These are phyloP conservation scores for Nymphalis urticae DNA, from an alignment of 2,888 invertebrate species.

Conservation along the genomic window DNA sequence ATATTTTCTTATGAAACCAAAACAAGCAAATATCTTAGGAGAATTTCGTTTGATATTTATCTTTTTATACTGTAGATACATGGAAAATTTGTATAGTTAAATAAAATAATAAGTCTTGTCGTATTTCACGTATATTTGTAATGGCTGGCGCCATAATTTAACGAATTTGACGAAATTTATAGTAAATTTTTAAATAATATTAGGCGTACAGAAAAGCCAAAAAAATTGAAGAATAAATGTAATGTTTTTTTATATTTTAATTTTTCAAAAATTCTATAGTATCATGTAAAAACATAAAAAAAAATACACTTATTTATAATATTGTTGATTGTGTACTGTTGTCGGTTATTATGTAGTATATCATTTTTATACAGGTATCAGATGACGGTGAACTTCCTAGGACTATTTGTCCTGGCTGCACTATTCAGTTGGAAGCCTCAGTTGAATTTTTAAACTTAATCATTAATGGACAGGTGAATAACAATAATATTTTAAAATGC, in stretches of 20 bases:
- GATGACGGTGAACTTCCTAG: constrained; percentile 87
- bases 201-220: too few species aligned
- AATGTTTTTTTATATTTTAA: too few species aligned
- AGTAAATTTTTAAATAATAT: too few species aligned
- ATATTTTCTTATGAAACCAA: neutral
- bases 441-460: constrained; percentile 88
- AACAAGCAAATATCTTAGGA: constrained; percentile 11
- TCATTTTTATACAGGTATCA: constrained; percentile 74
- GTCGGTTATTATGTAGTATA: neutral
- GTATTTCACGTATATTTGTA: constrained; percentile 15
- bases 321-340: too few species aligned
- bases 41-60: constrained; percentile 7
- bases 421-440: constrained; percentile 87
- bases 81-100: neutral
- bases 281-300: too few species aligned
- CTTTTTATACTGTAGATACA: neutral
- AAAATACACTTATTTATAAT: too few species aligned
- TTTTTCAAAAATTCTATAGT: too few species aligned
- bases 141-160: constrained; percentile 49
- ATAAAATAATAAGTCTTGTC: constrained; percentile 6
- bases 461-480: constrained; percentile 83
- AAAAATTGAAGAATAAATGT: too few species aligned
- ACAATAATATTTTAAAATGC: neutral
- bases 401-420: constrained; percentile 89
- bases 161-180: constrained; percentile 23